phyloP scores from a whole-genome alignment of 2,113 vertebrate genomes.

The Sinocyclocheilus anophthalmus region DNA sequence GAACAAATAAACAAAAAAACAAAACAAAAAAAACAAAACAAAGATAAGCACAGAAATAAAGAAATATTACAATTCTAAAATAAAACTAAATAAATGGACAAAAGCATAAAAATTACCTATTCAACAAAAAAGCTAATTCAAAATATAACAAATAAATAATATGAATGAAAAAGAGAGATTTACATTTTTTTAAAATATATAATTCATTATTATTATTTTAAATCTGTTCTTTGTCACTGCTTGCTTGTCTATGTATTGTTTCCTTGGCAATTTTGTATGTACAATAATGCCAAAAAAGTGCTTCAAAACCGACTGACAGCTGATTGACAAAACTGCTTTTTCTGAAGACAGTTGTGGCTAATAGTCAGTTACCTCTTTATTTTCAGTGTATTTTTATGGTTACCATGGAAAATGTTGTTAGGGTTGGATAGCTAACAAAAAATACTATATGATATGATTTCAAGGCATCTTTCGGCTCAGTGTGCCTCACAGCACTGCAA shows the following conservation, averaged over 20 bases:
- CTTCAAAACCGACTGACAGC: not conserved
- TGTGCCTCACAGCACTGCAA: slow-evolving; percentile 19
- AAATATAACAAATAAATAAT: too few relatives aligned
- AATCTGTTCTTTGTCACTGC: not conserved
- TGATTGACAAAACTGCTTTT: not conserved
- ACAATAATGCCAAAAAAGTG: not conserved
- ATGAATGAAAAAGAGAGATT: too few relatives aligned
- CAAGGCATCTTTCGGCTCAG: not conserved
- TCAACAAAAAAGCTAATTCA: too few relatives aligned
- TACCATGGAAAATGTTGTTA: not conserved
- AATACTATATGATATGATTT: not conserved
- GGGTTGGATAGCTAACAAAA: not conserved
- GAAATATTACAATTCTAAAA: too few relatives aligned
- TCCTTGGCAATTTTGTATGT: not conserved
- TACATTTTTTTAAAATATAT: too few relatives aligned
- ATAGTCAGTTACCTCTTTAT: not conserved
- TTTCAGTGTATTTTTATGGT: not conserved
- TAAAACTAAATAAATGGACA: too few relatives aligned
- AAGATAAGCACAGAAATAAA: too few relatives aligned
- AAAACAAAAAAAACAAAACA: too few relatives aligned
- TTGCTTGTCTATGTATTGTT: not conserved
- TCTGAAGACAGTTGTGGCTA: not conserved
- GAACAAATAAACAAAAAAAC: too few relatives aligned
- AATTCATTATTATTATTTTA: too few relatives aligned
- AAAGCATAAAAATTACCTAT: not conserved